A percentile compares a stretch with the other conserved stretches of the same genome.
Conservation (phyloP, 2,797 vertebrate genomes). For the Megalops cyprinoides region DNA sequence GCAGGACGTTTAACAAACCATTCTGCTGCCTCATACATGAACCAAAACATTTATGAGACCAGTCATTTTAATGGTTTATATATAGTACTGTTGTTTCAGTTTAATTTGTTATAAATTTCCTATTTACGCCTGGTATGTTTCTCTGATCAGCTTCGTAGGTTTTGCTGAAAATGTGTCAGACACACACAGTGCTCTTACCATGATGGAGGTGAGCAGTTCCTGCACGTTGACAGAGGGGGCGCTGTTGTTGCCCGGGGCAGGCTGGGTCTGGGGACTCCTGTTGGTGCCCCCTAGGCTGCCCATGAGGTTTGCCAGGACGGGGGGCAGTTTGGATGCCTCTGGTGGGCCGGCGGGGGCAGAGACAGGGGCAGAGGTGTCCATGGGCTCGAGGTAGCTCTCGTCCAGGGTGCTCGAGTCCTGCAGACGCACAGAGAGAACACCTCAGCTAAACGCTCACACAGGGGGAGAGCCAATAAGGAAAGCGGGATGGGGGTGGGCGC, state of each 20-base stretch:
- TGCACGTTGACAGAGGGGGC: slow-evolving; percentile 83
- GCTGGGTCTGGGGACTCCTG: slow-evolving; percentile 69
- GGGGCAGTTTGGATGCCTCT: slow-evolving; percentile 86
- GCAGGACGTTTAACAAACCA: too few species aligned
- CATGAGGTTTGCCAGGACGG: slow-evolving; percentile 92
- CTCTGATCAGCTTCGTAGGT: too few species aligned
- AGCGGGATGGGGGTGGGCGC: neutral
- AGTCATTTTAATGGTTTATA: too few species aligned
- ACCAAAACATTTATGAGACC: too few species aligned
- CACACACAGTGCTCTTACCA: slow-evolving; percentile 69
- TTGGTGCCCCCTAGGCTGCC: slow-evolving; percentile 81
- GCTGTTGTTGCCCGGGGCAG: slow-evolving; percentile 60
- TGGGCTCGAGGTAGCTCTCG: slow-evolving; percentile 74
- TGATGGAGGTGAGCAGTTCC: slow-evolving; percentile 92
- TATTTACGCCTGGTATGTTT: too few species aligned
- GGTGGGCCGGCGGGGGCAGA: slow-evolving; percentile 57
- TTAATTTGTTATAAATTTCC: too few species aligned
- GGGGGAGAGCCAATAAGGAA: neutral
- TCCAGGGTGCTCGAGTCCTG: slow-evolving; percentile 85
- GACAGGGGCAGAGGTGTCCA: slow-evolving; percentile 68
- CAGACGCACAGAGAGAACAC: neutral
- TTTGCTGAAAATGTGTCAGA: too few species aligned
- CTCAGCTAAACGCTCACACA: neutral
- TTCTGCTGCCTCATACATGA: too few species aligned
- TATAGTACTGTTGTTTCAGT: too few species aligned